phyloP scores from a whole-genome alignment of 2,797 vertebrate species.

The Peromyscus melanophrys region DNA sequence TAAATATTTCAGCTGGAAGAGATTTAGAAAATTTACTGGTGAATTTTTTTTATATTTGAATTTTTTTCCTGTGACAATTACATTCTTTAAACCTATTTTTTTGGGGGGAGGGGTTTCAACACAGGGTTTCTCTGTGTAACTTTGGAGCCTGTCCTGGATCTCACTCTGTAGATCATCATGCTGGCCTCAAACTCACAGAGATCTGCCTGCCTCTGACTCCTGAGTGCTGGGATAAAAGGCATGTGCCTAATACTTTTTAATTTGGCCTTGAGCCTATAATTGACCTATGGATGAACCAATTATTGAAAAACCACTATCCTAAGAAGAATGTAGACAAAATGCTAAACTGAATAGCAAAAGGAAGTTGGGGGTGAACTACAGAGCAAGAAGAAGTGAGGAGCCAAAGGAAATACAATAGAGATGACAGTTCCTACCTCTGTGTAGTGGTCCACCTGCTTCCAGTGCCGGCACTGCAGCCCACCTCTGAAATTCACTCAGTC shows the following conservation, averaged over 20 bases:
- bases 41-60: background rate
- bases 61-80: slow-evolving; percentile 2
- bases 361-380: slow-evolving; percentile 28
- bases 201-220: too few species aligned
- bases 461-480: slow-evolving; percentile 50
- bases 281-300: background rate
- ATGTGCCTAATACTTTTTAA: background rate
- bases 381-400: background rate
- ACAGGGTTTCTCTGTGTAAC: too few species aligned
- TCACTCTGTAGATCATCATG: too few species aligned
- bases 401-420: background rate
- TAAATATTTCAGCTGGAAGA: background rate
- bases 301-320: slow-evolving; percentile 4
- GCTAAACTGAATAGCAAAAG: slow-evolving; percentile 3
- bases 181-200: too few species aligned
- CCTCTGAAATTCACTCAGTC: background rate
- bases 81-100: background rate
- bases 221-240: too few species aligned
- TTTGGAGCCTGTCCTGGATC: too few species aligned
- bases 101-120: too few species aligned
- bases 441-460: slow-evolving; percentile 27
- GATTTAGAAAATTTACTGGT: background rate
- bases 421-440: too few species aligned
- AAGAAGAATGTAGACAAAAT: background rate
- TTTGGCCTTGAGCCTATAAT: background rate